Percentiles rank a stretch among this genome's conserved stretches.
Evolutionary conservation across 2,113 vertebrate species (phyloP).

Genomic region (Taxidea taxus): DNA sequence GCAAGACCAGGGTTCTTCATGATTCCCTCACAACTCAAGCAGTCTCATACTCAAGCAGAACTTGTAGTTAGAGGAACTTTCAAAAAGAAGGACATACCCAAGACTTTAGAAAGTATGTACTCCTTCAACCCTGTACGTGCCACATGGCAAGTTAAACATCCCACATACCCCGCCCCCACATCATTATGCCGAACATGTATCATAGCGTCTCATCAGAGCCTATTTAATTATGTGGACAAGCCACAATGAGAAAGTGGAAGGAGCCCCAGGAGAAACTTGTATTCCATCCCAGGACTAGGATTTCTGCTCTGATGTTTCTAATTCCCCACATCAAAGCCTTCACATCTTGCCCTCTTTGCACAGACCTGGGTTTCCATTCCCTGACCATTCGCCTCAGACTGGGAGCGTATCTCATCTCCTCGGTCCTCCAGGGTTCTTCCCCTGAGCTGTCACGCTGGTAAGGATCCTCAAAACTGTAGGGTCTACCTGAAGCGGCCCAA

Average conservation of each 20-base stretch:
- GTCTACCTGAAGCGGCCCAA: not conserved
- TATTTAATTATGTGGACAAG: not conserved
- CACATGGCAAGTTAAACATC: not conserved
- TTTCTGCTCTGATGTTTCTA: not conserved
- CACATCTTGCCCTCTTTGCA: not conserved
- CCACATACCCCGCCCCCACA: not conserved
- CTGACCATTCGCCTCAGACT: not conserved
- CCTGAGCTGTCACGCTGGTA: not conserved
- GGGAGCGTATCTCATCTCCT: not conserved
- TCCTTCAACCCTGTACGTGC: not conserved
- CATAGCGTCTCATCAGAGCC: not conserved
- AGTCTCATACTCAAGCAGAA: not conserved
- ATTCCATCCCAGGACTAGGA: not conserved
- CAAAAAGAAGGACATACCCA: not conserved
- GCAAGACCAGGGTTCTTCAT: not conserved
- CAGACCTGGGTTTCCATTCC: not conserved
- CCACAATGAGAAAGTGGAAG: not conserved
- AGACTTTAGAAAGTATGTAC: not conserved
- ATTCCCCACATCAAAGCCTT: not conserved
- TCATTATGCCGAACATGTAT: not conserved
- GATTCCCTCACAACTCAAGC: not conserved
- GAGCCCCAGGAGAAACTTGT: not conserved
- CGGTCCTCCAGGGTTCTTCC: not conserved
- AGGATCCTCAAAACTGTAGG: not conserved
- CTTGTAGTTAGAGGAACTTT: not conserved